Percentiles rank a stretch among this genome's conserved stretches.
These are phyloP conservation scores for Okapia johnstoni DNA, from an alignment of 2,113 vertebrate species.

Conservation along the genomic window DNA sequence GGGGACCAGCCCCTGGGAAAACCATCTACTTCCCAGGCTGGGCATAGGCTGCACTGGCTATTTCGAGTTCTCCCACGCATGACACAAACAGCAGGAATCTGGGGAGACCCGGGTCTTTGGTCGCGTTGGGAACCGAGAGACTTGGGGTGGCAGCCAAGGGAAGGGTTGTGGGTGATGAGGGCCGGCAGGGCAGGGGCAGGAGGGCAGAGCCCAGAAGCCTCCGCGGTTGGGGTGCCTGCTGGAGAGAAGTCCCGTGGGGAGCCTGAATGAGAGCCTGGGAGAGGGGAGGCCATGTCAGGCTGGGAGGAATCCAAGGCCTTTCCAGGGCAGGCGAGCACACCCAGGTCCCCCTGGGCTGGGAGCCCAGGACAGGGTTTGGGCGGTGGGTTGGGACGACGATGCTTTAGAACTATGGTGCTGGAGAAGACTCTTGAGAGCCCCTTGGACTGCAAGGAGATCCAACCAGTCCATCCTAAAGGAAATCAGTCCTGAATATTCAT, in stretches of 20 bases:
- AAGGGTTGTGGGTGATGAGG: neutral
- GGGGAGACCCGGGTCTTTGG: neutral
- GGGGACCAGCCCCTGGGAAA: neutral
- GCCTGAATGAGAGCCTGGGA: neutral
- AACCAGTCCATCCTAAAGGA: neutral
- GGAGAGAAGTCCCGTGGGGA: neutral
- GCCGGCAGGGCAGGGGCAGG: neutral
- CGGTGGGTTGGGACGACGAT: accelerated
- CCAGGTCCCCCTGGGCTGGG: accelerated
- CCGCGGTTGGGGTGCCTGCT: accelerated
- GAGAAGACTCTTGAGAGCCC: neutral
- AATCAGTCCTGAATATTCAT: neutral
- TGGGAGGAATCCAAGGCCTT: neutral
- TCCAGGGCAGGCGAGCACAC: neutral
- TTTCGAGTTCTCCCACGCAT: neutral
- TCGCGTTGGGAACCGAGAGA: neutral
- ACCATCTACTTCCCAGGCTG: neutral
- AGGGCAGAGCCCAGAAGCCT: neutral
- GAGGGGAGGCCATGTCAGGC: neutral
- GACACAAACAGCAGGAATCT: neutral
- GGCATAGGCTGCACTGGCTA: neutral
- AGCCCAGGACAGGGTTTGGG: too few species aligned
- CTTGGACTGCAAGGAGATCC: neutral
- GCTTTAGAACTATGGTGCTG: neutral
- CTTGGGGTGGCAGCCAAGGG: neutral